Conservation (phyloP, 2,113 vertebrate genomes). For the Percopsis transmontana region DNA sequence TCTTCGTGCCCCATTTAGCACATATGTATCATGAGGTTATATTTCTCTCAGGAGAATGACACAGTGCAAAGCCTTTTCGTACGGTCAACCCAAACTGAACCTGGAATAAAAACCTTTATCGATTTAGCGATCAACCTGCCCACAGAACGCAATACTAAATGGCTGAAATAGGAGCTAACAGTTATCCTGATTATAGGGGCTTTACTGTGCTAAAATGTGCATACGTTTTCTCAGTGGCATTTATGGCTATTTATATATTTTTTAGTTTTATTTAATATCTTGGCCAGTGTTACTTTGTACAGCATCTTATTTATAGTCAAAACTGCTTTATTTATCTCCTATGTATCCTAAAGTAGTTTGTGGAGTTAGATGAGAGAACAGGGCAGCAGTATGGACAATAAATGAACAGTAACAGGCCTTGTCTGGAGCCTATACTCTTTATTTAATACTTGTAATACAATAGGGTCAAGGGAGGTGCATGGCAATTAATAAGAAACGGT, state of each 20-base stretch:
- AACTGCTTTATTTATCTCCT: too few species aligned
- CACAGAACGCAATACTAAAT: constrained; percentile 6
- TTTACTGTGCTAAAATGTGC: too few species aligned
- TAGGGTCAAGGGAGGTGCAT: constrained; percentile 22
- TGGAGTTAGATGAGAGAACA: neutral
- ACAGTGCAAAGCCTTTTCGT: neutral
- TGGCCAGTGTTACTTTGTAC: too few species aligned
- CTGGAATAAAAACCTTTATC: constrained; percentile 26
- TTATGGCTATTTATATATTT: too few species aligned
- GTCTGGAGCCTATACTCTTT: constrained; percentile 29
- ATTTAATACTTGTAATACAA: constrained; percentile 31
- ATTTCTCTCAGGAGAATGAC: constrained; percentile 20
- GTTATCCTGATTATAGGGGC: neutral
- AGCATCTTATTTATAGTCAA: too few species aligned
- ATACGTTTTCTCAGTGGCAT: too few species aligned
- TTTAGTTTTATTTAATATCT: too few species aligned
- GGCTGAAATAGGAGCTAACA: constrained; percentile 5
- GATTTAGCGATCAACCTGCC: constrained; percentile 20
- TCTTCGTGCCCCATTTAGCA: constrained; percentile 15
- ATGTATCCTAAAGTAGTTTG: too few species aligned
- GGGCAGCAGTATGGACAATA: constrained; percentile 10
- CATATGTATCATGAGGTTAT: constrained; percentile 4
- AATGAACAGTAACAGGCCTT: constrained; percentile 2
- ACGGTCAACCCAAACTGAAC: constrained; percentile 4
- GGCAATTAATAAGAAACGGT: constrained; percentile 37